Evolutionary conservation across 2,888 invertebrate genomes (phyloP).

Genomic region (Drosophila atroscutellata): DNA sequence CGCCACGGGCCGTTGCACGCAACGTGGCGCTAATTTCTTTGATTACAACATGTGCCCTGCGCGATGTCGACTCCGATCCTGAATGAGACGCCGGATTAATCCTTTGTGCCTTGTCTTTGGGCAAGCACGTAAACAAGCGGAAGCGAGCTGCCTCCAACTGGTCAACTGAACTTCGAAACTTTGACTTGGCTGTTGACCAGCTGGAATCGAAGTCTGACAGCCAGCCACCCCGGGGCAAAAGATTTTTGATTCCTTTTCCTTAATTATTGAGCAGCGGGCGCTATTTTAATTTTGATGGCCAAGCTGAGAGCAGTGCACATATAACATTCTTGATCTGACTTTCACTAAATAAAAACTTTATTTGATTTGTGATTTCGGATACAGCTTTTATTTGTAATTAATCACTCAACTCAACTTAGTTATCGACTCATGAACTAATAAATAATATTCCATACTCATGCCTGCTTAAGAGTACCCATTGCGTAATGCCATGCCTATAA

Average conservation of each 20-base stretch:
- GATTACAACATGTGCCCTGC: conserved; percentile 71
- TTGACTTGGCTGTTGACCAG: conserved; percentile 62
- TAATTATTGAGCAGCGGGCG: conserved; percentile 66
- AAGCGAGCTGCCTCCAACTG: conserved; percentile 68
- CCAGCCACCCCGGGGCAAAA: conserved; percentile 44
- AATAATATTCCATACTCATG: not conserved
- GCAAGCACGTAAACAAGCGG: conserved; percentile 58
- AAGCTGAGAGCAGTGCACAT: conserved; percentile 7
- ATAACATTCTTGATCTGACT: conserved; percentile 22
- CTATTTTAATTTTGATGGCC: conserved; percentile 18
- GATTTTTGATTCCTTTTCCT: conserved; percentile 61
- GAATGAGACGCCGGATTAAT: conserved; percentile 46
- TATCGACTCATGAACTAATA: not conserved
- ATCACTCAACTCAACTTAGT: not conserved
- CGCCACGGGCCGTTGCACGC: conserved; percentile 71
- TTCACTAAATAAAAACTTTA: not conserved
- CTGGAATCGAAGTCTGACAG: conserved; percentile 8
- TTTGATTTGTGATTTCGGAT: not conserved
- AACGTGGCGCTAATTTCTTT: conserved; percentile 80
- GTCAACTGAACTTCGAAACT: conserved; percentile 82
- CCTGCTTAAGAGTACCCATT: not conserved
- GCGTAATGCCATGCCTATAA: conserved; percentile 8
- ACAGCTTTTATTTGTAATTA: not conserved
- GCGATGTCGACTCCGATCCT: conserved; percentile 40
- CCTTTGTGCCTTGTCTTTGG: conserved; percentile 75